These are phyloP conservation scores for Lacanobia wlatinum DNA, from an alignment of 2,888 invertebrate genomes.

Conservation along the genomic window DNA sequence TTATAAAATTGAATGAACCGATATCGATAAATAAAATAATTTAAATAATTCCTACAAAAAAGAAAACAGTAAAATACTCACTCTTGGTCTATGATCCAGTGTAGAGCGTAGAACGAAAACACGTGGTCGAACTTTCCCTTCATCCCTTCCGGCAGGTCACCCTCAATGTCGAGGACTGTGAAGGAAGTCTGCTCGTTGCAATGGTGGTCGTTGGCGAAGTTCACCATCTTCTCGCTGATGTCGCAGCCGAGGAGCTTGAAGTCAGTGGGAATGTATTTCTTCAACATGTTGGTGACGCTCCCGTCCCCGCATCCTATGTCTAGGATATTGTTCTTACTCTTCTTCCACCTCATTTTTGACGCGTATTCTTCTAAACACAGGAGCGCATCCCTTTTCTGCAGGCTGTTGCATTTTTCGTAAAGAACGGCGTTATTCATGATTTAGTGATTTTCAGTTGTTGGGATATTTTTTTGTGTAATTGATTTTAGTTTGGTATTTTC, in stretches of 20 bases:
- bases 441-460: conserved; percentile 8
- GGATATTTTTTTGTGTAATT: conserved; percentile 18
- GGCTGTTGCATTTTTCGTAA: conserved; percentile 92
- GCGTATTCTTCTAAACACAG: conserved; percentile 91
- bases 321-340: conserved; percentile 82
- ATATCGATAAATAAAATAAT: not conserved
- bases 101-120: conserved; percentile 94
- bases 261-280: conserved; percentile 90
- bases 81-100: conserved; percentile 94
- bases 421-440: conserved; percentile 92
- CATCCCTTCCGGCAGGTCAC: conserved; percentile 85
- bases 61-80: conserved; percentile 76
- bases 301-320: conserved; percentile 95
- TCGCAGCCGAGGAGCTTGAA: conserved; percentile 92
- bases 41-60: not conserved
- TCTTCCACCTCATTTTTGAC: conserved; percentile 89
- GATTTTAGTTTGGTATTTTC: conserved; percentile 61
- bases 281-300: conserved; percentile 91
- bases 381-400: conserved; percentile 91
- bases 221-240: conserved; percentile 93
- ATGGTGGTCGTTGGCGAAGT: conserved; percentile 90
- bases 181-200: conserved; percentile 84
- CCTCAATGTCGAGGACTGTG: conserved; percentile 90
- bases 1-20: no score
- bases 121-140: conserved; percentile 91